These are phyloP conservation scores for Rattus norvegicus DNA, from an alignment of 2,113 vertebrate species.

Conservation along the genomic window DNA sequence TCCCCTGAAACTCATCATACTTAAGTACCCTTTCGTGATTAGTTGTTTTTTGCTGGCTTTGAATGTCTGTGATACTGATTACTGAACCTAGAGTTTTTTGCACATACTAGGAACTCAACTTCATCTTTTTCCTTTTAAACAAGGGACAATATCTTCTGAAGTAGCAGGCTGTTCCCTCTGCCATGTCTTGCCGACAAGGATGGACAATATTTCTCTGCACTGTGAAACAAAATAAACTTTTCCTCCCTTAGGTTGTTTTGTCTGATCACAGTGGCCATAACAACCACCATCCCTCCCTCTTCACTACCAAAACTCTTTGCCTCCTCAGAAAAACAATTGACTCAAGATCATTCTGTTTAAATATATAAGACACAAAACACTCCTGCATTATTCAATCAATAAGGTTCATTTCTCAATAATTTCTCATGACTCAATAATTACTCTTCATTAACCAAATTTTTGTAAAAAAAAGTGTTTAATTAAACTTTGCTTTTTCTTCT, in stretches of 20 bases:
- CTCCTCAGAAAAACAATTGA: background rate
- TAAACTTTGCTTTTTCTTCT: background rate
- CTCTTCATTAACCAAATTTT: background rate
- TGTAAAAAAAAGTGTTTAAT: background rate
- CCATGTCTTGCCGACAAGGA: background rate
- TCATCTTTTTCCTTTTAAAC: background rate
- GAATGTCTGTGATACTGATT: background rate
- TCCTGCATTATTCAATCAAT: background rate
- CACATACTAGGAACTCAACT: background rate
- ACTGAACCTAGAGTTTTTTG: background rate
- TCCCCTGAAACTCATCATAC: too few relatives aligned
- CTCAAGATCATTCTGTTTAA: background rate
- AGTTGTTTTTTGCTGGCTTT: background rate
- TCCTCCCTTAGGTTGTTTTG: background rate
- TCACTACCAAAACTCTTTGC: background rate
- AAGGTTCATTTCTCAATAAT: too few relatives aligned
- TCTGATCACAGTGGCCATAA: background rate
- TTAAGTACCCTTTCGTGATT: too few relatives aligned
- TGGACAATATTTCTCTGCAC: background rate
- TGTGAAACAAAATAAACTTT: too few relatives aligned
- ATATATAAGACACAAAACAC: background rate
- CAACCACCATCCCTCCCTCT: too few relatives aligned
- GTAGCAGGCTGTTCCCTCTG: background rate
- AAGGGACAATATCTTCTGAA: background rate
- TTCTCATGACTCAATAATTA: background rate